Conservation (phyloP, 2,888 invertebrate genomes). For the Thecophora atra region DNA sequence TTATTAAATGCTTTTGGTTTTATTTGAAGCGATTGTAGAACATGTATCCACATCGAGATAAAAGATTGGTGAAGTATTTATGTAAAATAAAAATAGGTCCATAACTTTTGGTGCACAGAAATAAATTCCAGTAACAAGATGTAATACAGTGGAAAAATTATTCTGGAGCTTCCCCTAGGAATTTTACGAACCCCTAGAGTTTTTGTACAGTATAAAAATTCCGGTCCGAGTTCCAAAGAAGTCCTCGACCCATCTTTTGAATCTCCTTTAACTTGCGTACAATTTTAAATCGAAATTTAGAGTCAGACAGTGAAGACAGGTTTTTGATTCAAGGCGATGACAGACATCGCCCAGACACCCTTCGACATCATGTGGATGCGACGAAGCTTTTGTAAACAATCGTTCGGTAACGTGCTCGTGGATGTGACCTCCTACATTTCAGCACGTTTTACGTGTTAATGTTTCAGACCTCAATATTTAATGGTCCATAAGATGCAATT, state of each 20-base stretch:
- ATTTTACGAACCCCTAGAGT: too few species aligned
- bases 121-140: too few species aligned
- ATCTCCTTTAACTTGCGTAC: background rate
- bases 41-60: too few species aligned
- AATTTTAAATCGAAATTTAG: background rate
- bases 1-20: background rate
- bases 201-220: too few species aligned
- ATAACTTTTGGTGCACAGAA: too few species aligned
- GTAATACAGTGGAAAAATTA: too few species aligned
- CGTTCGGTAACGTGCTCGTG: background rate
- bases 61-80: too few species aligned
- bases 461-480: background rate
- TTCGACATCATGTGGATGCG: background rate
- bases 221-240: too few species aligned
- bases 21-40: too few species aligned
- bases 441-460: background rate
- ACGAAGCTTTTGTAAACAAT: background rate
- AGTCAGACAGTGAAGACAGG: background rate
- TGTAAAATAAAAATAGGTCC: background rate
- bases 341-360: background rate
- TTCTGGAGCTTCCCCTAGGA: too few species aligned
- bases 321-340: background rate
- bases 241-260: too few species aligned
- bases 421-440: background rate
- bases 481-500: background rate